Evolutionary conservation across 2,888 invertebrate species (phyloP).

Genomic region (Geophilus truncorum): DNA sequence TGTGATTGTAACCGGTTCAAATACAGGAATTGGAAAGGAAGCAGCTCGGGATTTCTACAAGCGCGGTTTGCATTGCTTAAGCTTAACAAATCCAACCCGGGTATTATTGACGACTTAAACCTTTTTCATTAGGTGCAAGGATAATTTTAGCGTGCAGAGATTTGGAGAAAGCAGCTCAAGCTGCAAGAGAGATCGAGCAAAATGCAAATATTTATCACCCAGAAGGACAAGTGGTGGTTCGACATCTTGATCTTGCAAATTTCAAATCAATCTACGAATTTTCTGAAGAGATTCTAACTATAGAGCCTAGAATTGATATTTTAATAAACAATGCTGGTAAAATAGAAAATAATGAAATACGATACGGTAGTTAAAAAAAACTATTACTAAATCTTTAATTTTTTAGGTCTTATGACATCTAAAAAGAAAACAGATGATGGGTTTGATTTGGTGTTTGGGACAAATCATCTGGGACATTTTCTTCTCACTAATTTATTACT

Average conservation of each 20-base stretch:
- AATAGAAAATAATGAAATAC: too few species aligned
- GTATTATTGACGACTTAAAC: too few species aligned
- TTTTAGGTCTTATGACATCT: conserved; percentile 32
- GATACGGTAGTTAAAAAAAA: too few species aligned
- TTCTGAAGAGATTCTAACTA: background rate
- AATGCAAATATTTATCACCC: background rate
- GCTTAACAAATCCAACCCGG: too few species aligned
- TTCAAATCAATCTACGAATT: conserved; percentile 20
- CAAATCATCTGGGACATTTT: conserved; percentile 39
- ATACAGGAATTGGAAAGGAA: conserved; percentile 74
- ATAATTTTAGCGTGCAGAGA: conserved; percentile 75
- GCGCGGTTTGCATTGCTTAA: conserved; percentile 44
- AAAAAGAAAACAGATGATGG: conserved; percentile 40
- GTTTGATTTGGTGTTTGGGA: conserved; percentile 38
- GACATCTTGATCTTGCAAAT: background rate
- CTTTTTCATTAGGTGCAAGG: conserved; percentile 59
- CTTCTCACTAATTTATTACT: conserved; percentile 38
- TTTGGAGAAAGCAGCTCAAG: conserved; percentile 53
- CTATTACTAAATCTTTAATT: too few species aligned
- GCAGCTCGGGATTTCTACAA: conserved; percentile 65
- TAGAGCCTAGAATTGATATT: background rate
- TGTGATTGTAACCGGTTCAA: conserved; percentile 65
- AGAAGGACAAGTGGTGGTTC: background rate
- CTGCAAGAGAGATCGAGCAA: background rate
- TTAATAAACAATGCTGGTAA: background rate